Base-by-base conservation (phyloP, 92 coral and sea anemone genomes). In the Galaxea fascicularis region DNA sequence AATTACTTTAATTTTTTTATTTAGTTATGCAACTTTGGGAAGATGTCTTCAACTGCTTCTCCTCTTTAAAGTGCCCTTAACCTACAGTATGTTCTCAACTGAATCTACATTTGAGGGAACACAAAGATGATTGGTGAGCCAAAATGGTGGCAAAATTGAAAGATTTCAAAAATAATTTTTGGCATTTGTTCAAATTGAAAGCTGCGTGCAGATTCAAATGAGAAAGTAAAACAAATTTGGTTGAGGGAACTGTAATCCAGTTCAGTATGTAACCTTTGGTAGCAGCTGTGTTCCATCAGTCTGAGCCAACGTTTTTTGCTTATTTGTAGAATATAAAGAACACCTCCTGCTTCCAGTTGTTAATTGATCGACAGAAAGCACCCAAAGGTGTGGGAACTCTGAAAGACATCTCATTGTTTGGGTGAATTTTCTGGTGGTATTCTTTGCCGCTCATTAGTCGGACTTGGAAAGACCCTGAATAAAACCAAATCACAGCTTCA, bases 401-500 rank as follows among this genome's bases (percentile, higher is more conserved):
- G 8, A 76, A 82, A 24, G 88, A 88, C 44, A 88, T 88, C 15
- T 82, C 91, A 17, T 76, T 17, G 44, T 71, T 44, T 82, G 88
- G 84, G 92, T 0, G 65, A 39, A 3, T 77, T 56, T 63, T n/a
- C n/a, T n/a, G 80, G 87, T 39, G 90, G 90, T 4, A 31, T 90
- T 10, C 31, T 85, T 12, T 62, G 73, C 3, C 76, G 80, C 3
- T 85, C 93, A 4, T 20, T 90, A 53, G 87, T 79, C 10, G 87
- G 90, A 8, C 73, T 73, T 73, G 90, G 93, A 9, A 90, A 80
- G 51, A 25, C 0, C 7, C n/a, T 76, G 69, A 63, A 26, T n/a
- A 90, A 86, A 65, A 85, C 90, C n/a, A 65, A 49, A 58, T 57
- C 62, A 16, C 93, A 90, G 39, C 65, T 90, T 26, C 69, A 77